Base-by-base conservation (phyloP, 1,140 invertebrate genomes). In the Ceratosolen solmsi region DNA sequence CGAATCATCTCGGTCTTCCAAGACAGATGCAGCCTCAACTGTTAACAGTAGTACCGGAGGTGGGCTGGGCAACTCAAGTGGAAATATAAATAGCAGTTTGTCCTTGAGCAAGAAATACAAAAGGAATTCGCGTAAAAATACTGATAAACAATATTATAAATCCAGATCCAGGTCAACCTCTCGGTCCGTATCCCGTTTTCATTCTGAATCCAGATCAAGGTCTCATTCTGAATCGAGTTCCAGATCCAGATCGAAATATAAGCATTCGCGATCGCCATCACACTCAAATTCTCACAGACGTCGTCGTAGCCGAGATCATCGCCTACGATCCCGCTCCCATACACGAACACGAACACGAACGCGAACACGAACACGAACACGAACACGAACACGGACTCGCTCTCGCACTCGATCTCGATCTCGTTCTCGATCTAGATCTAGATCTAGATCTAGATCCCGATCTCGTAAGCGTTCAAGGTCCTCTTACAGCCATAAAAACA, bases 201-300 rank as follows among this genome's bases (percentile, higher is more conserved):
- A 51, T 7, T 75, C 74, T 33, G 58, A 58, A 22, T 77, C 82
- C 7, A 79, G 60, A 38, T 79, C 71, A 9, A 89, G 87, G 56
- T 86, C 86, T 15, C 86, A 86, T 38, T 88, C 87, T 30, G 63
- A 87, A 41, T 90, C 89, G 58, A 88, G 87, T 25, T 89, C 89
- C 1, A 88, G 87, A 74, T 89, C 89, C 9, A 84, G 86, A 72
- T 89, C 87, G 27, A 87, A 87, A 27, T 82, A 85, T 15, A 86
- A 86, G 5, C 84, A 80, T 1, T 87, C 84, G 4, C 84, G 87
- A 13, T 90, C 90, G 0, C 87, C 87, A 22, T 89, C 88, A 22
- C 76, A 41, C 54, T 83, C 82, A 4, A 70, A 36, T 65, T 79
- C 72, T 27, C 81, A 56, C 9, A 78, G 7, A 85, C 82, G 83